Evolutionary conservation across 2,888 invertebrate genomes (phyloP).

Genomic region (Ormyrus pomaceus): DNA sequence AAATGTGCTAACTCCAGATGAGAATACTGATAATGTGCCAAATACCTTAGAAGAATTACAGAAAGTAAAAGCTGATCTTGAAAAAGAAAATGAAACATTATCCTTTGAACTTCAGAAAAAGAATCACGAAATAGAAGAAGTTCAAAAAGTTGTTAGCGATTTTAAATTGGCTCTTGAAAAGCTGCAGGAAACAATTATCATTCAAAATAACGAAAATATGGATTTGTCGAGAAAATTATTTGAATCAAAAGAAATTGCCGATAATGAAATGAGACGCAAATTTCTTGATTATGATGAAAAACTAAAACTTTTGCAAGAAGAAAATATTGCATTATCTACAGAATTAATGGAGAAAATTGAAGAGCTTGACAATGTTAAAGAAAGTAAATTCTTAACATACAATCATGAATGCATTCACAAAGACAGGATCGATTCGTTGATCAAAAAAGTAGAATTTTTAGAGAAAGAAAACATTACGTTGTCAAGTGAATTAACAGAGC

Average conservation of each 20-base stretch:
- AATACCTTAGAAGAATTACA: conserved; percentile 52
- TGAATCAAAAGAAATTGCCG: conserved; percentile 59
- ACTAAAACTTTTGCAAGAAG: conserved; percentile 61
- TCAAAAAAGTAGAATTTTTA: conserved; percentile 59
- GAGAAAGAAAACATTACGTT: conserved; percentile 65
- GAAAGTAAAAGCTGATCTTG: conserved; percentile 58
- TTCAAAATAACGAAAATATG: conserved; percentile 68
- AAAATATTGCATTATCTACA: conserved; percentile 75
- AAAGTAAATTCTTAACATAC: conserved; percentile 61
- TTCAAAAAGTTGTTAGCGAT: conserved; percentile 64
- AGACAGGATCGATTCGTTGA: conserved; percentile 58
- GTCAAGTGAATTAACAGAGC: conserved; percentile 66
- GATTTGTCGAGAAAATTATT: conserved; percentile 65
- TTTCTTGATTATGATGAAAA: conserved; percentile 59
- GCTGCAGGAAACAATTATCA: conserved; percentile 65
- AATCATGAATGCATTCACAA: conserved; percentile 67
- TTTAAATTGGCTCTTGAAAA: conserved; percentile 66
- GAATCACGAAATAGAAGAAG: conserved; percentile 66
- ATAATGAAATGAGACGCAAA: conserved; percentile 58
- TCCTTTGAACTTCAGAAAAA: conserved; percentile 62
- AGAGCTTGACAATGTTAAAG: conserved; percentile 66
- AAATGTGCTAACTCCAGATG: conserved; percentile 12
- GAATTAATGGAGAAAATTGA: conserved; percentile 79
- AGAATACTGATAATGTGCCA: conserved; percentile 22
- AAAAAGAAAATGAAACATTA: conserved; percentile 65